Evolutionary conservation across 2,888 invertebrate species (phyloP).

Genomic region (Stegophylla sp.): DNA sequence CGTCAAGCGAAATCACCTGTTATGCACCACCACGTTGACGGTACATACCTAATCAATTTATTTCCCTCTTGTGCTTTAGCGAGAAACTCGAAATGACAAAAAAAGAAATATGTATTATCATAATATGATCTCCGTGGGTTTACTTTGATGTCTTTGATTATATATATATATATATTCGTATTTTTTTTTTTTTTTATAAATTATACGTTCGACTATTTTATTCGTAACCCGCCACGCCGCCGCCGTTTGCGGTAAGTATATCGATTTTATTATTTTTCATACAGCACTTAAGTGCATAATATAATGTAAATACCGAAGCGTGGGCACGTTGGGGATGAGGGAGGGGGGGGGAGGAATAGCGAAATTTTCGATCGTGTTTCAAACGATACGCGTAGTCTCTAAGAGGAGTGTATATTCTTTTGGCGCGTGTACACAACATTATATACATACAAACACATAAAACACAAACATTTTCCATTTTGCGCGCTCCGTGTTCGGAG

Average conservation of each 20-base stretch:
- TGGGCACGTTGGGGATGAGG: too few species aligned
- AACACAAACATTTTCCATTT: slow-evolving; percentile 41
- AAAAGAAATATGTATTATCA: too few species aligned
- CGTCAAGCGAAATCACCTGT: slow-evolving; percentile 27
- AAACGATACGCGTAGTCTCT: too few species aligned
- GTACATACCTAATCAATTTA: slow-evolving; percentile 33
- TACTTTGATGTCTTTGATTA: slow-evolving; percentile 27
- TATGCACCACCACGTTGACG: too few species aligned
- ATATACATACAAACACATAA: slow-evolving; percentile 17
- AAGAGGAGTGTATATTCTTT: neutral
- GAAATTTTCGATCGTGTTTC: neutral
- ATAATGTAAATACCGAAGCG: neutral
- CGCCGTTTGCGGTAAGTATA: neutral
- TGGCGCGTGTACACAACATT: slow-evolving; percentile 4
- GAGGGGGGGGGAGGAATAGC: neutral
- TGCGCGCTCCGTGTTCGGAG: slow-evolving; percentile 6
- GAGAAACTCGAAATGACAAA: neutral
- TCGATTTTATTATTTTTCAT: slow-evolving; percentile 27
- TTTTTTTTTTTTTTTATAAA: slow-evolving; percentile 23
- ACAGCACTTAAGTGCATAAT: neutral
- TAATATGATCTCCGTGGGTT: slow-evolving; percentile 3
- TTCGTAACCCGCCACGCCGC: too few species aligned
- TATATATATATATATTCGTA: too few species aligned
- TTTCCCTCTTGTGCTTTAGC: neutral
- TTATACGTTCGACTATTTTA: neutral